phyloP scores from a whole-genome alignment of 53 echinoderm and acorn worm species.

The Antedon mediterranea region DNA sequence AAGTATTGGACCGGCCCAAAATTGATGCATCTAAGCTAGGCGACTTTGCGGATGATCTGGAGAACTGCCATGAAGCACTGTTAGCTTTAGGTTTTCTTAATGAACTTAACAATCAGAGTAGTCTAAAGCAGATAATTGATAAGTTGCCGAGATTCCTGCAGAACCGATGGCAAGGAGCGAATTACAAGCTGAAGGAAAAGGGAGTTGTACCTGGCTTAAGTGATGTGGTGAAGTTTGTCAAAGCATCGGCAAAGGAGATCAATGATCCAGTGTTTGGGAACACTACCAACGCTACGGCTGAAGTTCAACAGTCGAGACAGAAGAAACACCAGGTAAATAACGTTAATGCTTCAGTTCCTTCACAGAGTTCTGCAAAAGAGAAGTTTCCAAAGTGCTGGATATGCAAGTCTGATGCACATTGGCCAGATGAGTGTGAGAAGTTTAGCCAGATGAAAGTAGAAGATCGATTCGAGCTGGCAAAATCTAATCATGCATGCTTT shows the following conservation, averaged over 20 bases:
- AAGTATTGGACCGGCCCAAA: no score
- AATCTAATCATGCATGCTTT: slow-evolving; percentile 16
- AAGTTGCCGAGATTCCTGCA: slow-evolving; percentile 22
- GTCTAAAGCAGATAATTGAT: slow-evolving; percentile 22
- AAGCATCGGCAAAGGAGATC: slow-evolving; percentile 17
- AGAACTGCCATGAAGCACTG: neutral
- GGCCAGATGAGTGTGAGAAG: slow-evolving; percentile 38
- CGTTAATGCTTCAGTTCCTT: neutral
- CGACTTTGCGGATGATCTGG: no score
- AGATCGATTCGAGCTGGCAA: slow-evolving; percentile 1
- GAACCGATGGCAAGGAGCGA: slow-evolving; percentile 19
- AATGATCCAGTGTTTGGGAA: slow-evolving; percentile 33
- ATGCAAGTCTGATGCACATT: slow-evolving; percentile 23
- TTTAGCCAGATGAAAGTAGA: slow-evolving; percentile 19
- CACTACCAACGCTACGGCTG: neutral
- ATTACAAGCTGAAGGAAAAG: slow-evolving; percentile 10
- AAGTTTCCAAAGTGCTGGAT: slow-evolving; percentile 44
- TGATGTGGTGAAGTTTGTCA: slow-evolving; percentile 30
- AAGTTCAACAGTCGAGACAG: slow-evolving; percentile 3
- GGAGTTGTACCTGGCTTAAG: slow-evolving; percentile 11
- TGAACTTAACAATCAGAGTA: slow-evolving; percentile 23
- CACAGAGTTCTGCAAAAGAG: neutral
- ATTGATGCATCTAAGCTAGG: no score
- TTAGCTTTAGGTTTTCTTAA: slow-evolving; percentile 9
- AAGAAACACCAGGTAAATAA: neutral